Evolutionary conservation across 2,113 vertebrate genomes (phyloP), one percentile per base, ranked within the genome.

Genomic region (Dasyurus viverrinus): DNA sequence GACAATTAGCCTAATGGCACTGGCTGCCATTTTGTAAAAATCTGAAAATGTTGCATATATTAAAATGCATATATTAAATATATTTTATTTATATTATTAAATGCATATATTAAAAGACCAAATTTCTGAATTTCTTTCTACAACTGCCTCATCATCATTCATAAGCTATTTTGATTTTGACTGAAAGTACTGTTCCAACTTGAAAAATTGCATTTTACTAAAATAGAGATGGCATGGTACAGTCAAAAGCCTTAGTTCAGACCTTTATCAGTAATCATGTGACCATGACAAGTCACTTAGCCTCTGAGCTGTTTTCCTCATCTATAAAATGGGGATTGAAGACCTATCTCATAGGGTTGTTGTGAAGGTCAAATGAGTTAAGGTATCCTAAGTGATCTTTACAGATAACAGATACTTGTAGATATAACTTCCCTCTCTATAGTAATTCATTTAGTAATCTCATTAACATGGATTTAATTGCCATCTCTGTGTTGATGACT

Each of bases 1-100:
- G 89, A 36, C 0, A n/a, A 46, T 0, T 76, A 60, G 0, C 22
- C 0, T 89, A 52, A 19, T 50, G 30, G 0, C 0, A 9, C 0
- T 24, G 19, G 55, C 0, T 25, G 8, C 0, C 0, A 36, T 36
- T 92, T 92, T 91, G 53, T 54, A 97, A 96, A 93, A 55, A 92
- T 91, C 4, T 11, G 25, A 89, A 54, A 89, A 24, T 24, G 90
- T 93, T 54, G 8, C 10, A 52, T 52, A 52, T 14, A 47, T 50
- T 57, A 91, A 36, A 26, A 53, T 52, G 0, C 10, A 52, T 52
- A 52, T 14, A 47, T 50, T 57, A 91, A 36, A 26, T 48, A 47
- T 48, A 48, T 48, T 48, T 48, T 48, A 48, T 48, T 48, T 48
- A 48, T 48, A 48, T 48, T 48, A 48, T 48, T 48, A 48, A 48